Conservation (phyloP, 1,140 invertebrate genomes). For the Drosophila eugracilis region DNA sequence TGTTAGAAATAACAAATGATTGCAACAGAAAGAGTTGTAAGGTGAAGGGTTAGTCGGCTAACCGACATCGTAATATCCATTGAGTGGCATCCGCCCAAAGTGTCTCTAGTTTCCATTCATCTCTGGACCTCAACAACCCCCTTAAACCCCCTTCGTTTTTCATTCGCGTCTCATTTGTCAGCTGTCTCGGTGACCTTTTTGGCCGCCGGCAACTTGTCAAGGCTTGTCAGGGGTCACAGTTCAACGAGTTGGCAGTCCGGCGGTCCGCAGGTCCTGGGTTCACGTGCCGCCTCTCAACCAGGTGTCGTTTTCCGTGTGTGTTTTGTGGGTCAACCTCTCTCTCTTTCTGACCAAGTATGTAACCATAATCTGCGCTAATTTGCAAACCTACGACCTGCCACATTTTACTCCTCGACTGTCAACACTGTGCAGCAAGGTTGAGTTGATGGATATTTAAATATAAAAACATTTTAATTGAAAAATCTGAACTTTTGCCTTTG, state of each 20-base stretch:
- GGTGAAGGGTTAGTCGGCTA: neutral
- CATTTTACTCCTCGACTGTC: neutral
- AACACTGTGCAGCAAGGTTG: slow-evolving; percentile 14
- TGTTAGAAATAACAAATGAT: slow-evolving; percentile 9
- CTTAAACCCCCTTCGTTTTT: too few relatives aligned
- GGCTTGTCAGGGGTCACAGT: slow-evolving; percentile 15
- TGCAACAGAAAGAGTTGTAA: neutral
- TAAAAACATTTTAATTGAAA: neutral
- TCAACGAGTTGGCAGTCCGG: neutral
- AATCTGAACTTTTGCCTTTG: neutral
- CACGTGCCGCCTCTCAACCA: slow-evolving; percentile 4
- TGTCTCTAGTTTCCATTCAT: slow-evolving; percentile 21
- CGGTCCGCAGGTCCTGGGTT: neutral
- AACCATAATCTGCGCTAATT: slow-evolving; percentile 58
- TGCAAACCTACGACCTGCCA: slow-evolving; percentile 17
- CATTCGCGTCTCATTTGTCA: slow-evolving; percentile 45
- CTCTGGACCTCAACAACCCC: slow-evolving; percentile 10
- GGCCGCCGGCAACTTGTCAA: slow-evolving; percentile 36
- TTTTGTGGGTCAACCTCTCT: too few relatives aligned
- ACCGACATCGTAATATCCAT: slow-evolving; percentile 3
- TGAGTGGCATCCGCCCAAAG: slow-evolving; percentile 2
- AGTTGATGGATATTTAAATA: neutral
- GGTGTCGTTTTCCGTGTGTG: slow-evolving; percentile 25
- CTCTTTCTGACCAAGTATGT: slow-evolving; percentile 1
- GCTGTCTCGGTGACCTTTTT: slow-evolving; percentile 35